Evolutionary conservation across 1,140 invertebrate species (phyloP), one percentile per base, ranked within the genome.

Genomic region (Onthophagus taurus): DNA sequence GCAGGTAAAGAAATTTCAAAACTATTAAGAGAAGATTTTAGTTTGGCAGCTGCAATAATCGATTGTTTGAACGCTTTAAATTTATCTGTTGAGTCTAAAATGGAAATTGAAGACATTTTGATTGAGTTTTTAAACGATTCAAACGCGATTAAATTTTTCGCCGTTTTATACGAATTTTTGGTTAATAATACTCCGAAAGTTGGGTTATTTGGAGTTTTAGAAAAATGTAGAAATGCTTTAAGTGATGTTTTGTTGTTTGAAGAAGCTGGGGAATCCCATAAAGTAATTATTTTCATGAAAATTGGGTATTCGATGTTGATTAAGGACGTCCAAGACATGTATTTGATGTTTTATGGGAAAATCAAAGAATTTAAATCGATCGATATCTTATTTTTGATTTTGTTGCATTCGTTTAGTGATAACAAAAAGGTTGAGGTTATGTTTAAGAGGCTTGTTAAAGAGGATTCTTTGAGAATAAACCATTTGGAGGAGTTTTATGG

Each of bases 371-470:
- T n/a, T n/a, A n/a, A n/a, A n/a, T n/a, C n/a, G n/a, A 57, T 71
- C 7, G 68, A 71, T 52, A 53, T 68, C 9, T 46, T 71, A 9
- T 51, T 70, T 38, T 37, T 71, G 14, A 50, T 70, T 23, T 52
- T 69, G 51, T 47, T 71, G 1, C 63, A 68, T 42, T 50, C 62
- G 7, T 56, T 57, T 7, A 56, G 58, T 17, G 63, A 66, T 45
- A 55, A 59, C 19, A 60, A 64, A 33, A 65, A 63, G 8, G 60
- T 70, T 19, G 65, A 69, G 46, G 59, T 55, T 36, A 54, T 68
- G 30, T 59, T 71, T 51, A 59, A 58, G 44, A 56, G 66, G 20
- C 57, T 58, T 19, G 56, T 70, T 12, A 65, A 67, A 48, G 19
- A 49, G 2, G 63, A 64, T 12, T 52, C 65, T 20, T 64, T 70